Evolutionary conservation across 1,140 invertebrate genomes (phyloP), one percentile per base, ranked within the genome.

Genomic region (Drosophila pachea): DNA sequence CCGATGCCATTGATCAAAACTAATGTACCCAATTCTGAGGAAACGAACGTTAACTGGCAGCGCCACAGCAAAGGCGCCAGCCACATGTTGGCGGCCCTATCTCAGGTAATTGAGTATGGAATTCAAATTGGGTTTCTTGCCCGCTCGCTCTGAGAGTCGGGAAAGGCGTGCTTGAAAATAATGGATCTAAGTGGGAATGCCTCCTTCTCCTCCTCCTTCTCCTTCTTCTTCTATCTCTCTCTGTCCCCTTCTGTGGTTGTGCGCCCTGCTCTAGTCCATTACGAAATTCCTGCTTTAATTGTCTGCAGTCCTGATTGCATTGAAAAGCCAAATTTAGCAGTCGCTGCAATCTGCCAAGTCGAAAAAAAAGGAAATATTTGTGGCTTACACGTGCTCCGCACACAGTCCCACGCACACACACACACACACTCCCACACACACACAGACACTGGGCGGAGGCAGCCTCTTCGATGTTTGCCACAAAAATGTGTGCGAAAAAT

Each of bases 401-500:
- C n/a, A n/a, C n/a, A n/a, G n/a, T n/a, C n/a, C 4, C 43, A 31
- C 8, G 32, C n/a, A 9, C 42, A 16, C 16, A 31, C 38, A 40
- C 52, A 40, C 36, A 5, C 42, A 11, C 14, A 35, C 47, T 6
- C 31, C n/a, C 31, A 32, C 48, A 32, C 48, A 6, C 5, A n/a
- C 49, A 14, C 49, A 35, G 12, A 4, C 4, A 16, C 14, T 31
- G 22, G 22, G 22, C 1, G 22, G 22, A 22, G 22, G 22, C 22
- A 22, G 14, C 36, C n/a, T 60, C 29, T 38, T 31, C 12, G 16
- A 22, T 56, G 33, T 45, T 42, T 50, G 43, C 50, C 60, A 56
- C 40, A 68, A 73, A 70, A 73, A 84, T 69, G 62, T 72, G 76
- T 67, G 74, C 66, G 53, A 78, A 73, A 76, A 65, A 61, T 68